These are phyloP conservation scores for Geodia barretti DNA, from an alignment of 37 sponge, comb jelly and placozoan genomes.

Conservation along the genomic window DNA sequence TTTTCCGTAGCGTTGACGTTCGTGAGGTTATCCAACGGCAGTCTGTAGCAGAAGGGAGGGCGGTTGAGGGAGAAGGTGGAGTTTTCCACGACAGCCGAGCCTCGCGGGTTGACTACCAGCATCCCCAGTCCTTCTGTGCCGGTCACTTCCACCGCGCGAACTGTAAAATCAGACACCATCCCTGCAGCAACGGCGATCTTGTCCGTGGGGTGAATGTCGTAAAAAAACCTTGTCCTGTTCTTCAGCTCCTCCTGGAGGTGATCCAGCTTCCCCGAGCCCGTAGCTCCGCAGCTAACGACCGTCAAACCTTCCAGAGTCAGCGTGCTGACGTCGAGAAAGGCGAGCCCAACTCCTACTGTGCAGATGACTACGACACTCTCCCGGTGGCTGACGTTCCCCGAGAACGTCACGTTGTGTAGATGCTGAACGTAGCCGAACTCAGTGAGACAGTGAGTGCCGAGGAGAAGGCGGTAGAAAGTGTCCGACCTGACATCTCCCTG, in stretches of 20 bases:
- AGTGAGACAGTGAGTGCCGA: neutral
- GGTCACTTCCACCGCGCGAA: neutral
- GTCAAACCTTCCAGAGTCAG: constrained; percentile 22
- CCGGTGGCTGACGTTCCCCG: neutral
- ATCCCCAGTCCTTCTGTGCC: constrained; percentile 46
- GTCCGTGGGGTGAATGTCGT: neutral
- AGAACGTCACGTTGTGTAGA: neutral
- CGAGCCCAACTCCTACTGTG: constrained; percentile 29
- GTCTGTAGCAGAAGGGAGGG: constrained; percentile 4
- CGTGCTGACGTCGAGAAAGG: constrained; percentile 24
- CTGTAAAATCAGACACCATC: constrained; percentile 4
- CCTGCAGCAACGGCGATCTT: constrained; percentile 16
- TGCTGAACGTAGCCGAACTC: neutral
- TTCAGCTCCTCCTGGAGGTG: neutral
- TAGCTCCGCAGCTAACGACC: constrained; percentile 40
- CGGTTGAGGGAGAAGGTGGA: constrained; percentile 1
- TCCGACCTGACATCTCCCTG: neutral
- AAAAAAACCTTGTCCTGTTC: constrained; percentile 10
- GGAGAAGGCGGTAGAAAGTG: neutral
- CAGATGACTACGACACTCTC: constrained; percentile 1
- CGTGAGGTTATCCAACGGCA: neutral
- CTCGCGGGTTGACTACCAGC: constrained; percentile 35
- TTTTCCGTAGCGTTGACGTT: neutral
- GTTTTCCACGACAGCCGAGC: constrained; percentile 17
- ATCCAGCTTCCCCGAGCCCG: neutral